Percentiles rank a stretch among this genome's conserved stretches.
These are phyloP conservation scores for Hemistola chrysoprasaria DNA, from an alignment of 2,888 invertebrate species.

Conservation along the genomic window DNA sequence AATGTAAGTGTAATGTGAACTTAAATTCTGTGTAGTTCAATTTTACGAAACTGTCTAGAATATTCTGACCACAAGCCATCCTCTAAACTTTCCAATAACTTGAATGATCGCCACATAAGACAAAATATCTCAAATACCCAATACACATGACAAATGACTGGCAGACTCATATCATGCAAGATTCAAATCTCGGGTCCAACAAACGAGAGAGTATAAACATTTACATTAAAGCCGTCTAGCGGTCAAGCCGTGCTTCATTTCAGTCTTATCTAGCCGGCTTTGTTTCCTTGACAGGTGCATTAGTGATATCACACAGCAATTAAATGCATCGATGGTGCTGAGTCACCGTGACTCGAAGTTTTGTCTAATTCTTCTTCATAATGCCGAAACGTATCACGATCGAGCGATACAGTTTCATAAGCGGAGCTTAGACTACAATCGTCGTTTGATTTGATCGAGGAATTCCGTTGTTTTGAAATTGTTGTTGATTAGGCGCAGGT, in stretches of 20 bases:
- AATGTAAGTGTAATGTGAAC: too few relatives aligned
- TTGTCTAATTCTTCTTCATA: slow-evolving; percentile 25
- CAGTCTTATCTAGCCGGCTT: slow-evolving; percentile 72
- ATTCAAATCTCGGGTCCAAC: slow-evolving; percentile 59
- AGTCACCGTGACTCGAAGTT: slow-evolving; percentile 60
- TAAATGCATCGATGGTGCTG: slow-evolving; percentile 73
- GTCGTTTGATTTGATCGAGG: slow-evolving; percentile 57
- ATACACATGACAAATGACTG: slow-evolving; percentile 74
- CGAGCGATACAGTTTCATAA: slow-evolving; percentile 31
- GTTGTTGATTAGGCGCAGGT: slow-evolving; percentile 32
- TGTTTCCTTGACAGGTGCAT: slow-evolving; percentile 82
- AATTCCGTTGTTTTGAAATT: slow-evolving; percentile 66
- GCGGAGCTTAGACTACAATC: slow-evolving; percentile 23
- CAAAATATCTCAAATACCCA: slow-evolving; percentile 34
- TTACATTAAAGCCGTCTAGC: slow-evolving; percentile 66
- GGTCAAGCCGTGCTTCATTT: slow-evolving; percentile 72
- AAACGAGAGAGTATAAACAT: slow-evolving; percentile 78
- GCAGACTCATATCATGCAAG: slow-evolving; percentile 58
- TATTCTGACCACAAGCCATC: too few relatives aligned
- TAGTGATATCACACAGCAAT: slow-evolving; percentile 78
- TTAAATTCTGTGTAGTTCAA: too few relatives aligned
- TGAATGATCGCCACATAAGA: too few relatives aligned
- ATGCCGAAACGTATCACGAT: slow-evolving; percentile 23
- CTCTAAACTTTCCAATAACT: too few relatives aligned
- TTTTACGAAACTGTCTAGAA: too few relatives aligned